Base-by-base conservation (phyloP, 2,797 vertebrate species). In the Buceros bicornis region DNA sequence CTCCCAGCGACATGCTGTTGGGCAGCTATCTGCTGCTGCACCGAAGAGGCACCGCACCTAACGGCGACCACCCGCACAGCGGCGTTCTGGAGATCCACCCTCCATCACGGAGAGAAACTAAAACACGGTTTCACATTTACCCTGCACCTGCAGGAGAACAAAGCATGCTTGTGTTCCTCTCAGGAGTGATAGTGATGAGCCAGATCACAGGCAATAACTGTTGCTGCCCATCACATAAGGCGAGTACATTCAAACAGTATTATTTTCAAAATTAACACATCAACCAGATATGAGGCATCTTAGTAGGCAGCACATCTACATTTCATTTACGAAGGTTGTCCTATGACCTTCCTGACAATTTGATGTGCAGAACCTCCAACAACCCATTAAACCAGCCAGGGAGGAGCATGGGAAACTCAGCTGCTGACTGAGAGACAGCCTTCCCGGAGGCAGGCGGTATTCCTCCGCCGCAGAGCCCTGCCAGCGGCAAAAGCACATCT, bases 191-290 rank as follows among this genome's bases (percentile, higher is more conserved):
- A 16, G 43, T 78, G 47, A 94, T 61, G 57, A 95, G 54, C 51
- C 70, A 77, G 47, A 57, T 45, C 66, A 79, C 82, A 93, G 40
- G 51, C 51, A 97, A 92, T 84, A 81, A 76, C 42, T 70, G 51
- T 51, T 85, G 64, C 93, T 72, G 71, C 54, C 78, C 67, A 85
- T 95, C 89, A 85, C 71, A 57, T 8, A 13, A 89, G 74, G 40
- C 3, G 1, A 1, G 21, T 53, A 54, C 84, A 91, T 91, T 89
- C 82, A 89, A 92, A 93, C 66, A 72, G 43, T 37, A 82, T n/a
- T 57, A 61, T 81, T 78, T 70, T 78, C 37, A 29, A 83, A 90
- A 86, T 51, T 50, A 78, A 74, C 31, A 6, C 62, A 91, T 51
- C 48, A 79, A 37, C 50, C 1, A 3, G 2, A 14, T 47, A 72